These are phyloP conservation scores for Meloe dianella DNA, from an alignment of 2,888 invertebrate genomes.

Conservation along the genomic window DNA sequence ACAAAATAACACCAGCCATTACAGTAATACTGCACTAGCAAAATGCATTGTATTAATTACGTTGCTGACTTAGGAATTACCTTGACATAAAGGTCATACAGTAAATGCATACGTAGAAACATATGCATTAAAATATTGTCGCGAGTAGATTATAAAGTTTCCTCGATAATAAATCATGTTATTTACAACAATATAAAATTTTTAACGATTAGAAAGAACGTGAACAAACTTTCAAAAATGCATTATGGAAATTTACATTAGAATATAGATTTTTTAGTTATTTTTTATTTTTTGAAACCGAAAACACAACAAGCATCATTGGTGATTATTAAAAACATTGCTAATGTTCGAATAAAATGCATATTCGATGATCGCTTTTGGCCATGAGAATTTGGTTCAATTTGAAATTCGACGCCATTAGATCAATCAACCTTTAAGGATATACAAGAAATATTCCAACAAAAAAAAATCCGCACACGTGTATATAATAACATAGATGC, in stretches of 20 bases:
- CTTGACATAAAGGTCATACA: conserved; percentile 3
- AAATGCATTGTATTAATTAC: neutral
- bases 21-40: neutral
- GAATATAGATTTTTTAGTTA: neutral
- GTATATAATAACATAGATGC: neutral
- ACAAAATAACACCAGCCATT: neutral
- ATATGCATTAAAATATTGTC: neutral
- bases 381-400: conserved; percentile 26
- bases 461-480: neutral
- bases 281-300: neutral
- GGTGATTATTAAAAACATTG: neutral
- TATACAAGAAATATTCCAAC: neutral
- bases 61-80: neutral
- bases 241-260: conserved; percentile 7
- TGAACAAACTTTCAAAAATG: conserved; percentile 1
- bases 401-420: neutral
- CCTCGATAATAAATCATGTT: neutral
- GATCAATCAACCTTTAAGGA: neutral
- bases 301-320: neutral
- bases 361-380: conserved; percentile 30
- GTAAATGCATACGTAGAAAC: neutral
- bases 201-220: neutral
- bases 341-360: neutral
- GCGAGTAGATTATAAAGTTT: conserved; percentile 2
- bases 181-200: neutral